phyloP scores from a whole-genome alignment of 37 sponge, comb jelly and placozoan genomes.

The Ianthella basta region DNA sequence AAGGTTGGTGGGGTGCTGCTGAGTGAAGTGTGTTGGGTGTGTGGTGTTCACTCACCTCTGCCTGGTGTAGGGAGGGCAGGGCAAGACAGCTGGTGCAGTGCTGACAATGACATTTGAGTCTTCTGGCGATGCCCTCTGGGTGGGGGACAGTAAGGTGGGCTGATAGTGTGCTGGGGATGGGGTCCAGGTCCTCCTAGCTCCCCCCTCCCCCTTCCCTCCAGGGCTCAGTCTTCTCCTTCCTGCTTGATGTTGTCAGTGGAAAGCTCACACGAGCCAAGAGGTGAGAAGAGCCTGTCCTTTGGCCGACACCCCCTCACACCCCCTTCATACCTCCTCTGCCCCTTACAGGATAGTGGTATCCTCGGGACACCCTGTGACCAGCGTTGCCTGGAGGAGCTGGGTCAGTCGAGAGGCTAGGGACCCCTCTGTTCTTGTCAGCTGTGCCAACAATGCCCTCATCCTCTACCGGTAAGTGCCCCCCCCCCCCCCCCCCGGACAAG shows the following conservation, averaged over 20 bases:
- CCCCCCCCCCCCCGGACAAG: neutral
- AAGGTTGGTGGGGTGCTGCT: conserved; percentile 44
- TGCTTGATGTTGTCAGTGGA: conserved; percentile 66
- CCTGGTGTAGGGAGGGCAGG: conserved; percentile 55
- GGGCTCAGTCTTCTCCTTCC: conserved; percentile 80
- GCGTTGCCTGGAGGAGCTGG: conserved; percentile 84
- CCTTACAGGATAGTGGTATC: conserved; percentile 67
- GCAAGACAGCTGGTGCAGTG: conserved; percentile 79
- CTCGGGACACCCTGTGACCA: conserved; percentile 65
- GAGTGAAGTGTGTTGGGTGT: neutral
- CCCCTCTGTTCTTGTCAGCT: conserved; percentile 82
- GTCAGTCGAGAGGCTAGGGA: conserved; percentile 88
- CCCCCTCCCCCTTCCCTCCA: neutral
- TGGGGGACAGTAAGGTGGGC: conserved; percentile 80
- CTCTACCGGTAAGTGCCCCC: conserved; percentile 56
- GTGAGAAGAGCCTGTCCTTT: neutral
- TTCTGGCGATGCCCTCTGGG: conserved; percentile 75
- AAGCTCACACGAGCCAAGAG: conserved; percentile 72
- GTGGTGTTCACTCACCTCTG: neutral
- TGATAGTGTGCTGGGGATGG: neutral
- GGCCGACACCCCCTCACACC: too few relatives aligned
- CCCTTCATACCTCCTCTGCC: neutral
- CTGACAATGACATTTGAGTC: conserved; percentile 75
- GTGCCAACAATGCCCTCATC: conserved; percentile 55
- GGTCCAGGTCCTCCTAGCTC: neutral